phyloP scores from a whole-genome alignment of 2,113 vertebrate genomes.

The Oceanites oceanicus region DNA sequence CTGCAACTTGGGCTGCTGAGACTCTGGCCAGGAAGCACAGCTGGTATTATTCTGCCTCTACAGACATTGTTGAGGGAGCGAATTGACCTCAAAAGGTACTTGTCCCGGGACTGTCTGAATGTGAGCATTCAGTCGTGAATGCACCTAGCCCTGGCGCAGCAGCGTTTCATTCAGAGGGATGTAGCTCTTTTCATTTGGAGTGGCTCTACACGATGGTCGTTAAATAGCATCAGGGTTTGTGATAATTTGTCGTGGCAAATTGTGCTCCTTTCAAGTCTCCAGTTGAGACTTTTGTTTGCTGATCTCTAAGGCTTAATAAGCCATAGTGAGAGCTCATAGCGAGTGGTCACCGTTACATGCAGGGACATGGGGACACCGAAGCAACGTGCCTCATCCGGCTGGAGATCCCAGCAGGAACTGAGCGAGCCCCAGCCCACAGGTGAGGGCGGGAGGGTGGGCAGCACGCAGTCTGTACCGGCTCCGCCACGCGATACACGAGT shows the following conservation, averaged over 20 bases:
- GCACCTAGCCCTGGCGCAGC: not conserved
- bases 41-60: constrained; percentile 6
- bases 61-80: not conserved
- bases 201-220: fast-evolving
- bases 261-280: not conserved
- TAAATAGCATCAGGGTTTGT: not conserved
- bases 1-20: not conserved
- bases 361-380: fast-evolving
- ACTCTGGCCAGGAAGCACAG: constrained; percentile 17
- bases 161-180: not conserved
- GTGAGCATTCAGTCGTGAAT: not conserved
- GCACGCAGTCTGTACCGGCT: fast-evolving
- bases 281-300: not conserved
- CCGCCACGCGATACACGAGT: fast-evolving
- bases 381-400: fast-evolving
- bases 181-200: not conserved
- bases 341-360: fast-evolving
- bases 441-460: not conserved
- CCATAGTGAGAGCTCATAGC: fast-evolving
- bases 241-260: not conserved
- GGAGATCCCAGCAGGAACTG: not conserved
- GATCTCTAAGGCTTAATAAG: not conserved
- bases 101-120: not conserved
- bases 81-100: not conserved
- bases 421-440: fast-evolving